Evolutionary conservation across 2,797 vertebrate species (phyloP), one percentile per base, ranked within the genome.

Genomic region (Huso huso): DNA sequence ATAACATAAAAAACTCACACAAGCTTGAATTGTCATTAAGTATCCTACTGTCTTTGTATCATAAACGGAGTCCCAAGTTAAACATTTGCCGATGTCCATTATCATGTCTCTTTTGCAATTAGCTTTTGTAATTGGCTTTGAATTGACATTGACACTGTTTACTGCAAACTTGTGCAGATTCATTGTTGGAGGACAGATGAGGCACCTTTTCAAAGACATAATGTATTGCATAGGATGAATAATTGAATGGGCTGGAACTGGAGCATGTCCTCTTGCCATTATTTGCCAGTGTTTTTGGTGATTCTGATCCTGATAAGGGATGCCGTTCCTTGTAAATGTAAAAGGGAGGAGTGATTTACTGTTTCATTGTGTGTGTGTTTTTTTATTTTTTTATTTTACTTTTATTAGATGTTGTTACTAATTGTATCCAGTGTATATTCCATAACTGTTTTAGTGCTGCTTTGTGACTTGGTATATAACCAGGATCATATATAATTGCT

Each of bases 101-200:
- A 81, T 85, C 82, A 80, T 82, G 76, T 77, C 73, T 73, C 75
- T 70, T 61, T 76, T 75, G 76, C 37, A 75, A 80, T 68, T 79
- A 80, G 79, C 79, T 79, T 37, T 75, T 71, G 80, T 88, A 88
- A 90, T 87, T 87, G 87, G 83, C 82, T 82, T 78, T 76, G 82
- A 81, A 82, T 83, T 88, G 83, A 87, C 79, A 76, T 78, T 71
- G 64, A 73, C 70, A 73, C 70, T 74, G 74, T 83, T 76, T 83
- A 83, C 82, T 82, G 63, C 49, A 61, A 13, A 8, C 69, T 60
- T 49, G 71, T 69, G 49, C 59, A 69, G 79, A 84, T 82, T 84
- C 84, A 87, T 87, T 78, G 76, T 71, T 71, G 77, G 69, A 64
- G 65, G 60, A 73, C 69, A 66, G 49, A 48, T 10, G 59, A 49